Evolutionary conservation across 2,888 invertebrate genomes (phyloP).

Genomic region (Orgyia antiqua): DNA sequence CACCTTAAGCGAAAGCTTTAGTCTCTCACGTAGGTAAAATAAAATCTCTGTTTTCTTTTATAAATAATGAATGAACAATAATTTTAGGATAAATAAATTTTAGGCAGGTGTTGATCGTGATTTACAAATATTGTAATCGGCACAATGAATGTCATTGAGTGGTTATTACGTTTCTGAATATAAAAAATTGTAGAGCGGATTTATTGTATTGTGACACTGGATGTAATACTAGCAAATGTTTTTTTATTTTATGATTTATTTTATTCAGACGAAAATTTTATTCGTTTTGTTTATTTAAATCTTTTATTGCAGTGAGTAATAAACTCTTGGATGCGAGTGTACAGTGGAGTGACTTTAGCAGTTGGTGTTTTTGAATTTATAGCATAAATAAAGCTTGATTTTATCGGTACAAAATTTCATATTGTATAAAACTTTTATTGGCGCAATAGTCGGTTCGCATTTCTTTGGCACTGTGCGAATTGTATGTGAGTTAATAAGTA

Average conservation of each 20-base stretch:
- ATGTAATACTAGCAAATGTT: not conserved
- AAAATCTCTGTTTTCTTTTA: conserved; percentile 17
- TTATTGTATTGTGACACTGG: conserved; percentile 1
- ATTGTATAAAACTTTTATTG: no score
- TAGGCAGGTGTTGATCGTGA: conserved; percentile 17
- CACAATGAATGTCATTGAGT: conserved; percentile 7
- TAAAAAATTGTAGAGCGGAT: not conserved
- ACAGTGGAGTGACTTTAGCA: no score
- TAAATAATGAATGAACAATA: conserved; percentile 11
- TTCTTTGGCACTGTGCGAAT: no score
- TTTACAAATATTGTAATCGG: conserved; percentile 15
- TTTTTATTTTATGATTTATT: conserved; percentile 1
- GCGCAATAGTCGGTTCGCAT: no score
- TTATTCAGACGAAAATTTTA: not conserved
- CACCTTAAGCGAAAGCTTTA: conserved; percentile 23
- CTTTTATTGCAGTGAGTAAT: not conserved
- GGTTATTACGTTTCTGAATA: conserved; percentile 1
- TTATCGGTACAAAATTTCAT: no score
- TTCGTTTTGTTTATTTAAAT: not conserved
- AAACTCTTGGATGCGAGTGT: no score
- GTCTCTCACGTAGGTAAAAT: conserved; percentile 10
- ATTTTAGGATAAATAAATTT: conserved; percentile 12
- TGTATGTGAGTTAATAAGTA: no score
- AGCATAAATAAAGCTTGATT: no score
- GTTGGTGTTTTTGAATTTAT: no score